Percentiles rank a stretch among this genome's conserved stretches.
Conservation (phyloP, 2,113 vertebrate species). For the Ammodytes marinus region DNA sequence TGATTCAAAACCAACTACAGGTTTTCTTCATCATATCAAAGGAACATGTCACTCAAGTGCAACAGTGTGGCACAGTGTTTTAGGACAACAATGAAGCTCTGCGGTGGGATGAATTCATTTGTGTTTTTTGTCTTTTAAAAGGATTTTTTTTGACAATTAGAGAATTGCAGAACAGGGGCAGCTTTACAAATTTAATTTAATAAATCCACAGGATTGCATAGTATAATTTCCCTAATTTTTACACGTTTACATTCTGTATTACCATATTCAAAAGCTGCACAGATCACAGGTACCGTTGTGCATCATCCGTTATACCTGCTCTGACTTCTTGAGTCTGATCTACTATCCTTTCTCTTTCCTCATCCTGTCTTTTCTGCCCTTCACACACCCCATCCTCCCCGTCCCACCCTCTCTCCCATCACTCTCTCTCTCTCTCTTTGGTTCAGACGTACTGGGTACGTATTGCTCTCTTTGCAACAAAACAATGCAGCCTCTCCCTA, state of each 20-base stretch:
- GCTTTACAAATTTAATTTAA: not conserved
- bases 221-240: not conserved
- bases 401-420: constrained; percentile 49
- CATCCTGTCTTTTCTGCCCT: constrained; percentile 79
- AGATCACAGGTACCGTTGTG: not conserved
- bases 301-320: constrained; percentile 47
- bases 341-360: constrained; percentile 78
- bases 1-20: not conserved
- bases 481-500: constrained; percentile 47
- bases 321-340: constrained; percentile 80
- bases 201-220: not conserved
- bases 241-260: not conserved
- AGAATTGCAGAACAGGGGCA: not conserved
- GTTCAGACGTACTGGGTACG: constrained; percentile 93
- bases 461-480: constrained; percentile 80
- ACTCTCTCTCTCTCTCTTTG: constrained; percentile 23
- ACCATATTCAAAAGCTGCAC: not conserved
- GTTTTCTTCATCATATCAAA: not conserved
- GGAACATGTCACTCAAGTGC: not conserved
- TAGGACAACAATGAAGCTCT: not conserved
- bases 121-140: not conserved
- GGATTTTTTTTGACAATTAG: not conserved
- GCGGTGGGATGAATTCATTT: not conserved
- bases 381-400: constrained; percentile 52
- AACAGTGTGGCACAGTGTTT: not conserved